phyloP scores from a whole-genome alignment of 1,140 invertebrate species.

The Nautilus pompilius region DNA sequence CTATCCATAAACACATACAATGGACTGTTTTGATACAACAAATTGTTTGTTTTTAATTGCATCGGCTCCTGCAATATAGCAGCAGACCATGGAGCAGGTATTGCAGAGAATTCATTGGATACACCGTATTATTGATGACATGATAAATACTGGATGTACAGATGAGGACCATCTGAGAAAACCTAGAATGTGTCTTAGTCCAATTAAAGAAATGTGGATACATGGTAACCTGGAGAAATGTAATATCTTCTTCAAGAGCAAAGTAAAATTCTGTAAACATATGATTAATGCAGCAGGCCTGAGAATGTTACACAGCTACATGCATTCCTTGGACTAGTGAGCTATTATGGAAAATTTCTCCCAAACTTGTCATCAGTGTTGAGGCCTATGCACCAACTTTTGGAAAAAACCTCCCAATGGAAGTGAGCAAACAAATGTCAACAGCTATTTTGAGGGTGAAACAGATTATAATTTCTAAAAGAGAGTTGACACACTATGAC shows the following conservation, averaged over 20 bases:
- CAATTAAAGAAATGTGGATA: constrained; percentile 1
- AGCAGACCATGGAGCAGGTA: constrained; percentile 52
- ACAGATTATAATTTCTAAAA: constrained; percentile 7
- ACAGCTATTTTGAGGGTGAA: constrained; percentile 33
- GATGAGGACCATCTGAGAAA: constrained; percentile 14
- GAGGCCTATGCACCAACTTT: constrained; percentile 8
- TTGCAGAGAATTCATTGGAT: constrained; percentile 24
- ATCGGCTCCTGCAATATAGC: constrained; percentile 57
- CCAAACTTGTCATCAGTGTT: constrained; percentile 11
- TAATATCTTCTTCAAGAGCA: constrained; percentile 5
- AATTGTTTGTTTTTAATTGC: constrained; percentile 20
- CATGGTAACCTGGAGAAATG: constrained; percentile 6
- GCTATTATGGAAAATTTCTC: constrained; percentile 45
- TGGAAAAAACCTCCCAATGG: constrained; percentile 9
- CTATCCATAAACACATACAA: constrained; percentile 21
- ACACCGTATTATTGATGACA: constrained; percentile 21
- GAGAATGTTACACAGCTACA: constrained; percentile 43
- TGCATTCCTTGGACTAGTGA: constrained; percentile 48
- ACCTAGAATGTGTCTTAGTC: constrained; percentile 2
- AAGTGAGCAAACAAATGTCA: constrained; percentile 12
- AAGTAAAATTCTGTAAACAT: constrained; percentile 23
- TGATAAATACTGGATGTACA: constrained; percentile 12
- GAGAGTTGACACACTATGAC: constrained; percentile 12
- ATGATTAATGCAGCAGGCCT: constrained; percentile 47
- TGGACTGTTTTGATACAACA: constrained; percentile 18